Percentiles rank a stretch among this genome's conserved stretches.
Evolutionary conservation across 2,797 vertebrate genomes (phyloP).

Genomic region (Lerista edwardsae): DNA sequence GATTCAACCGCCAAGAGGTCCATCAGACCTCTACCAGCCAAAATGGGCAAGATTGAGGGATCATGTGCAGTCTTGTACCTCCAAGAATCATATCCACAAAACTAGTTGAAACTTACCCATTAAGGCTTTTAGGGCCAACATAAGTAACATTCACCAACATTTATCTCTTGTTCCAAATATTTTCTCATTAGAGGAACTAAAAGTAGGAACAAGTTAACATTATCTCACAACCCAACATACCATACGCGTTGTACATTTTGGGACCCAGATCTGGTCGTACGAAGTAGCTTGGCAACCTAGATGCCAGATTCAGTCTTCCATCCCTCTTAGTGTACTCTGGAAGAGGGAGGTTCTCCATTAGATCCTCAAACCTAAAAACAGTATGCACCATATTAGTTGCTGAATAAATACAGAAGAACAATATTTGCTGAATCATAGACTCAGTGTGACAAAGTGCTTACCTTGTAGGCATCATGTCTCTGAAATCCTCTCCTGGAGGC

Average conservation of each 20-base stretch:
- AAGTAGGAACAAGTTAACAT: background rate
- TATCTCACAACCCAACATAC: conserved; percentile 76
- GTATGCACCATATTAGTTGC: conserved; percentile 26
- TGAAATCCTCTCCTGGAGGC: conserved; percentile 97
- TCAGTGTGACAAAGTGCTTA: conserved; percentile 52
- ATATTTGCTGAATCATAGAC: background rate
- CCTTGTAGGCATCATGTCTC: conserved; percentile 99
- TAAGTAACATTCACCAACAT: background rate
- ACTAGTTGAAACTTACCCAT: background rate
- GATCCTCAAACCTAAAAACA: conserved; percentile 89
- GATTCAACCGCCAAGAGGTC: background rate
- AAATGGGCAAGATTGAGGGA: background rate
- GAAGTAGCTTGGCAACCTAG: conserved; percentile 97
- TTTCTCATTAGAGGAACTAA: background rate
- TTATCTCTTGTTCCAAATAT: background rate
- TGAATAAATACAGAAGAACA: background rate
- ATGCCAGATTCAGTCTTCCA: conserved; percentile 95
- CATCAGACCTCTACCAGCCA: background rate
- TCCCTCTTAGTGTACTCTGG: conserved; percentile 99
- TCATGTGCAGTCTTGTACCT: background rate
- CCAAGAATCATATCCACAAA: background rate
- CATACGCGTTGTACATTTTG: conserved; percentile 99
- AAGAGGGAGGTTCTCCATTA: conserved; percentile 98
- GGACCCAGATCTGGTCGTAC: conserved; percentile 97
- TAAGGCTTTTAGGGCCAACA: background rate